phyloP scores from a whole-genome alignment of 2,888 invertebrate genomes.

The Hyalella azteca region DNA sequence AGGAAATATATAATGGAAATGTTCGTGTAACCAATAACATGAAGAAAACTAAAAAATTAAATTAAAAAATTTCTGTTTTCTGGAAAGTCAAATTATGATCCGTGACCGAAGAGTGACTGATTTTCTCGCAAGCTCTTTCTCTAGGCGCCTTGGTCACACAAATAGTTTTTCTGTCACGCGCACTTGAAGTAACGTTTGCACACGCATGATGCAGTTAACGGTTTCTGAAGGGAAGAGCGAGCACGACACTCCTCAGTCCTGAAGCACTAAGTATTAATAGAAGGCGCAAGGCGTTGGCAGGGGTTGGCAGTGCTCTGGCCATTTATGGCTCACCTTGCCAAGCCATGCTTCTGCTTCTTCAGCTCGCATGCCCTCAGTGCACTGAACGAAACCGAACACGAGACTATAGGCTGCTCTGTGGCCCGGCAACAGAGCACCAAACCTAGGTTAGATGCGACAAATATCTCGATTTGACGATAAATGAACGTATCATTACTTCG shows the following conservation, averaged over 20 bases:
- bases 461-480: no score
- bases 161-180: no score
- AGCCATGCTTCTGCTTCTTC: constrained; percentile 19
- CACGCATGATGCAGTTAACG: neutral
- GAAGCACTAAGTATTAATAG: neutral
- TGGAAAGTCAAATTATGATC: no score
- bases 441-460: constrained; percentile 9
- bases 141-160: no score
- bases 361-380: constrained; percentile 32
- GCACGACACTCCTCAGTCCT: neutral
- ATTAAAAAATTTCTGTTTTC: no score
- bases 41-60: no score
- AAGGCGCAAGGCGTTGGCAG: constrained; percentile 35
- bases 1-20: no score
- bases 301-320: neutral
- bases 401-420: constrained; percentile 35
- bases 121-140: no score
- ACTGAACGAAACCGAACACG: constrained; percentile 3
- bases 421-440: constrained; percentile 10
- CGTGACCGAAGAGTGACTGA: no score
- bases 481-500: no score
- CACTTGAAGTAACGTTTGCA: no score
- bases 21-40: no score
- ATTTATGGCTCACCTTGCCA: constrained; percentile 18
- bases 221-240: neutral